Evolutionary conservation across 2,797 vertebrate species (phyloP).

Genomic region (Micrastur ruficollis): DNA sequence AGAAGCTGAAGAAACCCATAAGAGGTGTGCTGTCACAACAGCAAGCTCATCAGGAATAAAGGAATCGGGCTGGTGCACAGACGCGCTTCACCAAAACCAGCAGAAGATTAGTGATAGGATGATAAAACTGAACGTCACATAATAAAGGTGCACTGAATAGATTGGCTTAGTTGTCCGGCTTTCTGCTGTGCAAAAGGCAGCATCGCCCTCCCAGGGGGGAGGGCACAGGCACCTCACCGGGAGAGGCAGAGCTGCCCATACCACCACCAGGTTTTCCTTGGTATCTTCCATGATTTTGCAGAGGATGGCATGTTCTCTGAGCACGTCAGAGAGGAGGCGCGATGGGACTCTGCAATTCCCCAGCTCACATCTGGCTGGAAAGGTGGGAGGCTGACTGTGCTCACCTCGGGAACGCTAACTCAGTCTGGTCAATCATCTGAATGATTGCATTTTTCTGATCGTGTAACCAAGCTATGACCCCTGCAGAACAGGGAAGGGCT

Average conservation of each 20-base stretch:
- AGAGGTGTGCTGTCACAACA: rapidly evolving
- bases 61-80: not conserved
- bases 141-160: not conserved
- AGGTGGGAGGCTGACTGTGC: rapidly evolving
- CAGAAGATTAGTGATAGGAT: not conserved
- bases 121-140: too few relatives aligned
- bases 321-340: rapidly evolving
- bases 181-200: not conserved
- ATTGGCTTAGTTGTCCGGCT: not conserved
- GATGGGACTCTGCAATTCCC: rapidly evolving
- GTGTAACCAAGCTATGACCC: rapidly evolving
- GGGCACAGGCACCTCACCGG: rapidly evolving
- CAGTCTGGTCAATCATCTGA: rapidly evolving
- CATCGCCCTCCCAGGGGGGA: not conserved
- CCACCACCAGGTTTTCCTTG: too few relatives aligned
- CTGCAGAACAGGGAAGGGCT: not conserved
- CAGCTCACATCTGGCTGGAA: not conserved
- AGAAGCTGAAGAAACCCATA: not conserved
- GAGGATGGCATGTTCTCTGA: rapidly evolving
- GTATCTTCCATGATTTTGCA: not conserved
- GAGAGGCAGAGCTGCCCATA: not conserved
- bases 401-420: not conserved
- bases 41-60: not conserved
- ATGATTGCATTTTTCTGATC: not conserved
- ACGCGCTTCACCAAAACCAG: not conserved